Percentiles rank a stretch among this genome's conserved stretches.
Evolutionary conservation across 1,140 invertebrate genomes (phyloP).

Genomic region (fruit fly (Drosophila melanogaster)): Release_6_plus_ISO1_MT NT_037436.4:25303501-25304000

Average conservation of each 20-base stretch:
- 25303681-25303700: constrained; percentile 94
- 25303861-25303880: constrained; percentile 94
- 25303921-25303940: constrained; percentile 96
- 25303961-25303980: constrained; percentile 90
- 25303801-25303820: background rate
- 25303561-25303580: background rate
- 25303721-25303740: constrained; percentile 95
- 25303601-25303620: constrained; percentile 95
- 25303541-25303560: too few relatives aligned
- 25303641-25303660: constrained; percentile 98
- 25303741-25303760: constrained; percentile 96
- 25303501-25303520: too few relatives aligned
- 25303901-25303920: constrained; percentile 98
- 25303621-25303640: constrained; percentile 96
- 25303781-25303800: background rate
- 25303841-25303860: constrained; percentile 93
- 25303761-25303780: constrained; percentile 94
- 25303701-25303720: constrained; percentile 90
- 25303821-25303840: background rate
- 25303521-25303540: too few relatives aligned
- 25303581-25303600: constrained; percentile 71
- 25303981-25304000: constrained; percentile 96
- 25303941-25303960: constrained; percentile 90
- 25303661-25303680: constrained; percentile 98
- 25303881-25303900: constrained; percentile 97